Evolutionary conservation across 2,797 vertebrate genomes (phyloP).

Genomic region (Channa striata): DNA sequence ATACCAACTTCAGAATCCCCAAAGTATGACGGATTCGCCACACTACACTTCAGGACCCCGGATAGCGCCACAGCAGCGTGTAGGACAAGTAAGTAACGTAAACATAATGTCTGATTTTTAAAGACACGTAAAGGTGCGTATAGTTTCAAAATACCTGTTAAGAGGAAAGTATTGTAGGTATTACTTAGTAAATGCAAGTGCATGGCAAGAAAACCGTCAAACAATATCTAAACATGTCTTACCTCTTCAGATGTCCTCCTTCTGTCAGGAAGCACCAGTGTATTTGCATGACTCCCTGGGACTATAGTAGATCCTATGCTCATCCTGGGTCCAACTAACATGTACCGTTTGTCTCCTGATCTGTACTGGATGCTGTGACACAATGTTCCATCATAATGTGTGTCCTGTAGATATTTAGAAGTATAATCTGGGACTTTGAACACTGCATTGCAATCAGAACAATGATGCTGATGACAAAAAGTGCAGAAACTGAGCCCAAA

Average conservation of each 20-base stretch:
- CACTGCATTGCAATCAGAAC: constrained; percentile 60
- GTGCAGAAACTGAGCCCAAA: constrained; percentile 64
- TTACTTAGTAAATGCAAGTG: no score
- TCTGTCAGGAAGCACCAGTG: constrained; percentile 57
- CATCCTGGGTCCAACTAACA: constrained; percentile 70
- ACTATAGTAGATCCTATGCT: constrained; percentile 55
- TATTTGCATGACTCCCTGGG: constrained; percentile 49
- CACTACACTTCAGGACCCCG: not conserved
- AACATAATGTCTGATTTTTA: no score
- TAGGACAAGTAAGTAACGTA: no score
- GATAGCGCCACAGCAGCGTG: no score
- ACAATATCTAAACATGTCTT: constrained; percentile 19
- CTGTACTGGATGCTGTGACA: no score
- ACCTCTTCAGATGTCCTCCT: constrained; percentile 63
- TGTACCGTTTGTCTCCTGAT: constrained; percentile 35
- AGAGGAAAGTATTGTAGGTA: no score
- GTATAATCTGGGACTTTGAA: constrained; percentile 62
- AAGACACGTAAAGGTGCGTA: no score
- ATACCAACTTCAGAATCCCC: no score
- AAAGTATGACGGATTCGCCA: not conserved
- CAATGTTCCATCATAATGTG: constrained; percentile 62
- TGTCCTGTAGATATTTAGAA: constrained; percentile 60
- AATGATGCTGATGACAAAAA: constrained; percentile 70
- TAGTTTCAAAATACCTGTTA: no score
- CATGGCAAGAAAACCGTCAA: no score